Base-by-base conservation (phyloP, 2,113 vertebrate genomes). In the Okapia johnstoni region DNA sequence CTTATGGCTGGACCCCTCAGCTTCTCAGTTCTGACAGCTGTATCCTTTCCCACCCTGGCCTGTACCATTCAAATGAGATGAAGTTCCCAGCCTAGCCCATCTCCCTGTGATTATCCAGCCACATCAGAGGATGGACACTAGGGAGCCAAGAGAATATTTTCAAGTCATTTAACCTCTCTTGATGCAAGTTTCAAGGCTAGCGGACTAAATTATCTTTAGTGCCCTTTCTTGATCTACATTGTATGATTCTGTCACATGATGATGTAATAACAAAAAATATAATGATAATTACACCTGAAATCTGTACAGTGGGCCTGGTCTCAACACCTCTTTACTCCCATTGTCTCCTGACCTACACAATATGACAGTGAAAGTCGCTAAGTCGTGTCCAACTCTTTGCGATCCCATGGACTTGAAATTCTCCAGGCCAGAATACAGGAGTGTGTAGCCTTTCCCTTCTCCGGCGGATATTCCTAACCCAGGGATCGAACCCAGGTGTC, bases 121-220 rank as follows among this genome's bases (percentile, higher is more conserved):
- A 33, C 19, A 7, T 52, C 36, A 40, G 36, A 43, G 48, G 40
- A 61, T 43, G 19, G 85, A 61, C 58, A 33, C 21, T 23, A 93
- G 13, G n/a, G 33, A 79, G 17, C 50, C 57, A 85, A 63, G n/a
- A 93, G 77, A 80, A 85, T 4, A 63, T 33, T 91, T 91, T 12
- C 30, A 83, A 90, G 15, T 50, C 76, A 58, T 80, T 73, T 73
- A 26, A 79, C 16, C 26, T 88, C 52, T 85, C 73, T 28, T 96
- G 61, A 17, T 50, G 46, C 16, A 14, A 52, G 16, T 84, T 85
- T 33, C 43, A 85, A 61, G 84, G 25, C 14, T 87, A 26, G 13
- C 19, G 12, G 58, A 19, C 50, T 73, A 89, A 88, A 61, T 55
- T 25, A 66, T 52, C 48, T 73, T 46, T 84, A 33, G 21, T 5